Conservation (phyloP, 2,797 vertebrate species). For the Botia kubotai region DNA sequence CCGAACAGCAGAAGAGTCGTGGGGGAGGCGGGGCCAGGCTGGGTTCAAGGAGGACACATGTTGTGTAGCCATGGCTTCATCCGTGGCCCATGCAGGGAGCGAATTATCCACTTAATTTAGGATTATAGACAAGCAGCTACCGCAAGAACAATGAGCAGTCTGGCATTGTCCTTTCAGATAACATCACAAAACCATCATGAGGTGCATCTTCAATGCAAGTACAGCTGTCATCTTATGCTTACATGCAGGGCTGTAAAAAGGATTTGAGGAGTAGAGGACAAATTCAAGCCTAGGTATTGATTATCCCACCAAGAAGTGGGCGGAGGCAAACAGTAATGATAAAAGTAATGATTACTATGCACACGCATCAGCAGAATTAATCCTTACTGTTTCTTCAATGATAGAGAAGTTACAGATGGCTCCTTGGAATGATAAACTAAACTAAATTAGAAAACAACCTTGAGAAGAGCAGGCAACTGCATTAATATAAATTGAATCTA, state of each 20-base stretch:
- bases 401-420: neutral
- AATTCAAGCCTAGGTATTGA: neutral
- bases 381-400: neutral
- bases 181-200: slow-evolving; percentile 33
- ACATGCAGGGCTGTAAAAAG: neutral
- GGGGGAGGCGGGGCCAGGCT: slow-evolving; percentile 11
- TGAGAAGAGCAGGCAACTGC: no score
- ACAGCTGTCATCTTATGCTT: slow-evolving; percentile 28
- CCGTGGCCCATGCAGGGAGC: slow-evolving; percentile 40
- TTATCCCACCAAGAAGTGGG: neutral
- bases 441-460: no score
- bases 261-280: slow-evolving; percentile 6
- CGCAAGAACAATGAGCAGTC: slow-evolving; percentile 69
- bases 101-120: slow-evolving; percentile 70
- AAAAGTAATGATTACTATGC: neutral
- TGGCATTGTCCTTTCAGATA: slow-evolving; percentile 37
- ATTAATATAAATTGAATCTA: no score
- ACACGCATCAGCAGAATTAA: neutral
- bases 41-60: slow-evolving; percentile 34
- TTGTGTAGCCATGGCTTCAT: slow-evolving; percentile 29
- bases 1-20: slow-evolving; percentile 25
- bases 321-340: neutral
- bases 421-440: neutral
- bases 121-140: slow-evolving; percentile 74
- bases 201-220: slow-evolving; percentile 18